Percentiles rank a stretch among this genome's conserved stretches.
These are phyloP conservation scores for Chelonus insularis DNA, from an alignment of 1,140 invertebrate species.

Conservation along the genomic window DNA sequence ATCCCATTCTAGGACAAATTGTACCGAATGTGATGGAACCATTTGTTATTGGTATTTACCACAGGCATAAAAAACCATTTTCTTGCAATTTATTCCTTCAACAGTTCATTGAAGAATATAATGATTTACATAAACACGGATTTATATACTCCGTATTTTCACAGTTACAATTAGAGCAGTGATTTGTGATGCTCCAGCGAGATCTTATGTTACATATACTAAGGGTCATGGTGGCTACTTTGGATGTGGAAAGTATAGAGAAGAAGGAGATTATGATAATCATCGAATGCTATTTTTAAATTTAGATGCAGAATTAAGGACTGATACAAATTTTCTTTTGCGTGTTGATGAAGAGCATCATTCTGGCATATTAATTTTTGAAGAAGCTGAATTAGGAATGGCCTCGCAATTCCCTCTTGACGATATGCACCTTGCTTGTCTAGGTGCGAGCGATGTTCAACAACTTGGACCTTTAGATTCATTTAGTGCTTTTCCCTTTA, in stretches of 20 bases:
- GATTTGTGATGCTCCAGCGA: constrained; percentile 37
- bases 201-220: constrained; percentile 33
- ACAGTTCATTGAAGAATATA: constrained; percentile 34
- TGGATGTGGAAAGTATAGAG: constrained; percentile 37
- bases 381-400: constrained; percentile 38
- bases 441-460: constrained; percentile 48
- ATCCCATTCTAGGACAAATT: constrained; percentile 34
- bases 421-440: constrained; percentile 53
- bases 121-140: constrained; percentile 18
- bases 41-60: constrained; percentile 36
- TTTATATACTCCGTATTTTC: no score
- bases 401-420: constrained; percentile 46
- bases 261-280: constrained; percentile 34
- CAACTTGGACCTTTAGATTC: no score
- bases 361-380: constrained; percentile 36
- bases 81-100: constrained; percentile 29
- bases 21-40: constrained; percentile 5
- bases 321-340: constrained; percentile 34
- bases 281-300: constrained; percentile 34
- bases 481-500: background rate
- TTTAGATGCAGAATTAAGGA: constrained; percentile 31
- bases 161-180: constrained; percentile 24
- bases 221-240: constrained; percentile 35
- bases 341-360: constrained; percentile 45
- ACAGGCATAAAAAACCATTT: constrained; percentile 31